phyloP scores from a whole-genome alignment of 2,113 vertebrate species.

The Tupaia chinensis region DNA sequence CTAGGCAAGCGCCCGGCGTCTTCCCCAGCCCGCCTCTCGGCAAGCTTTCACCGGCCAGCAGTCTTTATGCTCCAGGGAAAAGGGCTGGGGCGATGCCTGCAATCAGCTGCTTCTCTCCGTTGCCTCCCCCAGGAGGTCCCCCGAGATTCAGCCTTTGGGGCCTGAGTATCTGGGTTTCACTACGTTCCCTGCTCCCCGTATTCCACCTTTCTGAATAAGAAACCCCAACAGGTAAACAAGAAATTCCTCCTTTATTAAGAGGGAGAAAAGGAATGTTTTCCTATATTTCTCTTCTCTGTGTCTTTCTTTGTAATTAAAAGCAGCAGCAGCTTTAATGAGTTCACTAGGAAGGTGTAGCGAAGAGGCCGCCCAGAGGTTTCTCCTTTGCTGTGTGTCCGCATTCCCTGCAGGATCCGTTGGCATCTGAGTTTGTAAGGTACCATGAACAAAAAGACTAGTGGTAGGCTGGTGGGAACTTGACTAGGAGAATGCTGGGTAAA shows the following conservation, averaged over 20 bases:
- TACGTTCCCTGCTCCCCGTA: background rate
- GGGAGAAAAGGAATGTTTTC: background rate
- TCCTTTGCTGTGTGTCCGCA: background rate
- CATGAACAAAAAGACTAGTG: background rate
- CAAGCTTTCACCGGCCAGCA: accelerated
- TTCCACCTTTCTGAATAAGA: background rate
- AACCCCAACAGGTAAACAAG: background rate
- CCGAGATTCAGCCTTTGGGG: constrained; percentile 80
- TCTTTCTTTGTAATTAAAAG: background rate
- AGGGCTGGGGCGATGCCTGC: background rate
- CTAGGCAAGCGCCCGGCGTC: background rate
- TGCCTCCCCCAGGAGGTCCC: constrained; percentile 86
- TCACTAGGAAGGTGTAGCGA: no score
- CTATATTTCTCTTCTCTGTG: background rate
- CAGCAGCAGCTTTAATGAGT: background rate
- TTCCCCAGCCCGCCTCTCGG: accelerated
- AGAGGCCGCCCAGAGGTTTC: background rate
- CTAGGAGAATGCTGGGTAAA: background rate
- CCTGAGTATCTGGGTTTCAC: background rate
- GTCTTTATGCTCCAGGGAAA: background rate
- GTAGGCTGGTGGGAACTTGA: no score
- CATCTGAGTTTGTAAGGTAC: background rate
- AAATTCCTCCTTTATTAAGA: background rate
- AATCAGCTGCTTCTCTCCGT: background rate
- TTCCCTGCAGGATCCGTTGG: background rate